phyloP scores from a whole-genome alignment of 2,888 invertebrate species.

The Tetrapedia diversipes region DNA sequence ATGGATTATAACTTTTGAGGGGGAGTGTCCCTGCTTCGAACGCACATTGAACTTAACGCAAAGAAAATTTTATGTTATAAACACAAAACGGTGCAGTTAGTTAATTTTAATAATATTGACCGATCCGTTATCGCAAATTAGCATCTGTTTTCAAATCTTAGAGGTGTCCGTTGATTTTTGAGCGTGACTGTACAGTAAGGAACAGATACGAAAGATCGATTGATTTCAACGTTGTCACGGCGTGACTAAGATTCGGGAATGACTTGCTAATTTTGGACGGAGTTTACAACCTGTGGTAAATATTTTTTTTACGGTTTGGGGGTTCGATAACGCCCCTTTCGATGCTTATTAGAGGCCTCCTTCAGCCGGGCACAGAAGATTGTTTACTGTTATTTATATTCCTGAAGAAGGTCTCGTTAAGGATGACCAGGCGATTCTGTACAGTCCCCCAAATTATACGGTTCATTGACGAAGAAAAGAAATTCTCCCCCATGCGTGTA shows the following conservation, averaged over 20 bases:
- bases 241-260: slow-evolving; percentile 24
- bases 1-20: too few relatives aligned
- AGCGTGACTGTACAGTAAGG: too few relatives aligned
- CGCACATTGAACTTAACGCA: too few relatives aligned
- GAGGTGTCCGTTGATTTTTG: too few relatives aligned
- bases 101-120: too few relatives aligned
- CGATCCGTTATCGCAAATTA: too few relatives aligned
- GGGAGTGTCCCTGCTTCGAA: too few relatives aligned
- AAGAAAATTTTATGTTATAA: too few relatives aligned
- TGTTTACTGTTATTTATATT: background rate
- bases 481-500: too few relatives aligned
- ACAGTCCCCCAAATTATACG: slow-evolving; percentile 1
- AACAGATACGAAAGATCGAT: slow-evolving; percentile 40
- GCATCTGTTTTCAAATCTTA: too few relatives aligned
- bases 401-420: slow-evolving; percentile 3
- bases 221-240: slow-evolving; percentile 51
- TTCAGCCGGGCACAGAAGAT: background rate
- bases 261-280: slow-evolving; percentile 23
- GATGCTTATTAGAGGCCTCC: background rate
- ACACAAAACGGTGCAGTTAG: too few relatives aligned
- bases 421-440: background rate
- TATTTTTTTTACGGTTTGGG: background rate
- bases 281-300: slow-evolving; percentile 32
- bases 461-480: background rate
- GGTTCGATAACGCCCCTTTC: background rate